phyloP scores from a whole-genome alignment of 2,113 vertebrate genomes.

The Nematolebias whitei region DNA sequence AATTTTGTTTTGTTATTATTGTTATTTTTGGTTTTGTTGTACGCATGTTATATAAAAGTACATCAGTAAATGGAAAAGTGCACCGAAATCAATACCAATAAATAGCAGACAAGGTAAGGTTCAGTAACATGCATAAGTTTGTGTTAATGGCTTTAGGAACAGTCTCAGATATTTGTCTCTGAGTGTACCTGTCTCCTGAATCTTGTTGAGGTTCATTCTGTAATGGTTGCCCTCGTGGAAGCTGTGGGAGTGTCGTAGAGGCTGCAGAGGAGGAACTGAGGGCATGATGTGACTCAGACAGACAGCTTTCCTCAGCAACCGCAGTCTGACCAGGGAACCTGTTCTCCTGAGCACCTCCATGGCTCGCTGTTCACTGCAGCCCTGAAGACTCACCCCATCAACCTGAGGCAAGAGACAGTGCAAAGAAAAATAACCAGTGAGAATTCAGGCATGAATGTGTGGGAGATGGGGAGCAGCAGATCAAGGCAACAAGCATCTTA shows the following conservation, averaged over 20 bases:
- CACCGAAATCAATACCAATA: constrained; percentile 12
- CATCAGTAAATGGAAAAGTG: not conserved
- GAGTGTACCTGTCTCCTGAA: constrained; percentile 67
- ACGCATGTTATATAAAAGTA: constrained; percentile 6
- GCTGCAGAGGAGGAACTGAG: constrained; percentile 61
- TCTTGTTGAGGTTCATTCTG: constrained; percentile 61
- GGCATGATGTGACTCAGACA: constrained; percentile 56
- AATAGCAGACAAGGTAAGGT: not conserved
- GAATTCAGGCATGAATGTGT: not conserved
- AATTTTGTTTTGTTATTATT: not conserved
- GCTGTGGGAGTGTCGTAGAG: constrained; percentile 71
- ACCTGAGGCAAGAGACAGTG: constrained; percentile 77
- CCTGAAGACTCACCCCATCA: constrained; percentile 90
- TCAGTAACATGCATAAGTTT: not conserved
- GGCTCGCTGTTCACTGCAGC: constrained; percentile 91
- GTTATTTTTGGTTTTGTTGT: not conserved
- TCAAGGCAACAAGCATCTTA: not conserved
- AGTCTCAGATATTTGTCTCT: not conserved
- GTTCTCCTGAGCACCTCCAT: constrained; percentile 89
- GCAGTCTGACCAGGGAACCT: constrained; percentile 84
- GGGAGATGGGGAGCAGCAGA: too few species aligned
- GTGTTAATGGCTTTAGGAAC: not conserved
- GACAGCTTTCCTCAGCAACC: constrained; percentile 79
- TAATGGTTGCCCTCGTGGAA: constrained; percentile 61
- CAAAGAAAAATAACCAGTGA: not conserved